Evolutionary conservation across 2,797 vertebrate species (phyloP).

Genomic region (Tragelaphus eurycerus): DNA sequence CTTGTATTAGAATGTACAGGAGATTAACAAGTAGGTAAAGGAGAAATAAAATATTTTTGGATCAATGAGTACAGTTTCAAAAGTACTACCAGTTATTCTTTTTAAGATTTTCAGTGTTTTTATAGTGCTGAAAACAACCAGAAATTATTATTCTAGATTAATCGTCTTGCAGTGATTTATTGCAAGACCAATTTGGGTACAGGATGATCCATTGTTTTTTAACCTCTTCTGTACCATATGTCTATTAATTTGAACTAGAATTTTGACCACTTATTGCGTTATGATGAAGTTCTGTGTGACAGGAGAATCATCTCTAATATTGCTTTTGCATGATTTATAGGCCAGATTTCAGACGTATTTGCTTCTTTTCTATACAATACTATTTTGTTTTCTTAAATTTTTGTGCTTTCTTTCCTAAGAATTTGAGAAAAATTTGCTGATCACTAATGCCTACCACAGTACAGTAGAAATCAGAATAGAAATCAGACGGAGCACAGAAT

Average conservation of each 20-base stretch:
- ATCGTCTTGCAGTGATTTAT: background rate
- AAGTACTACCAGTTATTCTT: background rate
- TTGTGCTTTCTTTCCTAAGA: background rate
- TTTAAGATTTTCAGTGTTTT: background rate
- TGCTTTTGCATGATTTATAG: background rate
- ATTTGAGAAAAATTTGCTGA: background rate
- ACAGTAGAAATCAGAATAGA: background rate
- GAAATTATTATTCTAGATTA: background rate
- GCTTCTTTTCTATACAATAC: background rate
- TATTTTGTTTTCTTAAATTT: background rate
- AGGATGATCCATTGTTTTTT: background rate
- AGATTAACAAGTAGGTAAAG: background rate
- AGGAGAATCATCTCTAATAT: background rate
- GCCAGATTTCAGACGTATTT: background rate
- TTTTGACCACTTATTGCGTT: background rate
- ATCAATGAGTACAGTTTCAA: background rate
- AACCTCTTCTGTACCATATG: background rate
- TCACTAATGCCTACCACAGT: background rate
- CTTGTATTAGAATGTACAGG: background rate
- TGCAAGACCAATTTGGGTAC: background rate
- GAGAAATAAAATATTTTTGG: background rate
- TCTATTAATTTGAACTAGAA: background rate
- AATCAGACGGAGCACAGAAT: background rate
- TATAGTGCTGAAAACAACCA: background rate
- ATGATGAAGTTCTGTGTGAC: background rate